Evolutionary conservation across 2,113 vertebrate genomes (phyloP), one percentile per base, ranked within the genome.

Genomic region (Syngnathoides biaculeatus): DNA sequence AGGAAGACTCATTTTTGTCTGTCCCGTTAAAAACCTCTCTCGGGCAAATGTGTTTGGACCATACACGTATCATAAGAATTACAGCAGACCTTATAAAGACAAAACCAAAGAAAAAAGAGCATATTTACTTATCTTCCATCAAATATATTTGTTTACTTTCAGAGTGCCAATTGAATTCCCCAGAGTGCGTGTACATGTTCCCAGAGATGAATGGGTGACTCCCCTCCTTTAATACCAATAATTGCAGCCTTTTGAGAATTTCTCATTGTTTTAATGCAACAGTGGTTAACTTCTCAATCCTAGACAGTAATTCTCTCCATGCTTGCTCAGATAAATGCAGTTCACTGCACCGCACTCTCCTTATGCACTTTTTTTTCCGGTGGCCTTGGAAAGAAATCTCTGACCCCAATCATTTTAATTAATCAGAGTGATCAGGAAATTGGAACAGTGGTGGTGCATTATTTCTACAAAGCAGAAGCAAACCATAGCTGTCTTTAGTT

Each of bases 211-310:
- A 73, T 53, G 75, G 74, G 61, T 80, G 78, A 86, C 79, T 79
- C 74, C 50, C 13, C 58, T 78, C 26, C 83, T 84, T 88, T 88
- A 88, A 89, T 87, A 86, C 73, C 67, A 82, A 68, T 87, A 86
- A 90, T 85, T 83, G 87, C 77, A 74, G 78, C 81, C 80, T 87
- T 86, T 39, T 50, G 26, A 61, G 66, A 86, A 74, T 73, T 79
- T 82, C 47, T 88, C 82, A 88, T 88, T 87, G 77, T 86, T 87
- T 85, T 88, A 85, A 88, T 88, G 87, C 86, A 81, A 77, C 75
- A 64, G 77, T 73, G 78, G 67, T 79, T 88, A 81, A 85, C 79
- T 78, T 86, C 74, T 71, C 82, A 80, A 80, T 84, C 75, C 84
- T 78, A 68, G 55, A 27, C 58, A 84, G 78, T 71, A 11, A 83